A percentile compares a stretch with the other conserved stretches of the same genome.
Evolutionary conservation across 37 sponge, comb jelly and placozoan genomes (phyloP).

Genomic region (Aphrocallistes beatrix): DNA sequence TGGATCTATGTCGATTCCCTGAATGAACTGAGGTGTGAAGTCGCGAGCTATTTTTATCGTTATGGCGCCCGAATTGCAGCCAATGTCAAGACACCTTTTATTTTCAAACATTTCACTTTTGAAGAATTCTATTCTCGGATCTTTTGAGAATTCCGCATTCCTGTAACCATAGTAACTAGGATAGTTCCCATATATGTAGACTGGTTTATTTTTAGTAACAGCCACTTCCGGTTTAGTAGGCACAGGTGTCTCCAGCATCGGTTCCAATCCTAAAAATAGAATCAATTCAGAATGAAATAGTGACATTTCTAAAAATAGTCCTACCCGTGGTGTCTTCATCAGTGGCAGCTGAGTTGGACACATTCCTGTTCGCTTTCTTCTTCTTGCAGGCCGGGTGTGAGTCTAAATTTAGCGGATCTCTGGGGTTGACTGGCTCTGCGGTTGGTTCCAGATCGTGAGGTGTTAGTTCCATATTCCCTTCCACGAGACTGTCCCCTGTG

Average conservation of each 20-base stretch:
- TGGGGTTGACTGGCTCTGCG: not conserved
- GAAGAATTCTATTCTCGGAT: slow-evolving; percentile 47
- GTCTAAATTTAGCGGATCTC: not conserved
- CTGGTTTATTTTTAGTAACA: slow-evolving; percentile 13
- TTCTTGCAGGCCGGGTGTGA: not conserved
- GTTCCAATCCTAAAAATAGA: not conserved
- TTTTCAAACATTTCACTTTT: slow-evolving; percentile 64
- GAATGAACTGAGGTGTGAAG: slow-evolving; percentile 50
- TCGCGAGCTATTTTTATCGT: slow-evolving; percentile 69
- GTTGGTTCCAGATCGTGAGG: not conserved
- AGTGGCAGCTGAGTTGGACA: not conserved
- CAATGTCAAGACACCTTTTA: slow-evolving; percentile 85
- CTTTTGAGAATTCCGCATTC: slow-evolving; percentile 34
- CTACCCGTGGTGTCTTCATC: not conserved
- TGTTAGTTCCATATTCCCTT: slow-evolving; percentile 13
- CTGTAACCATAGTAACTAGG: slow-evolving; percentile 89
- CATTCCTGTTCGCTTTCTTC: not conserved
- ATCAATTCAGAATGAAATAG: not conserved
- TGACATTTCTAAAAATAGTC: not conserved
- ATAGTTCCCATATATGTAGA: not conserved
- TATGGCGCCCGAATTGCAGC: slow-evolving; percentile 86
- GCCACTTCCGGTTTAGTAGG: not conserved
- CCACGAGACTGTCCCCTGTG: not conserved
- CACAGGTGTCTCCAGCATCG: not conserved
- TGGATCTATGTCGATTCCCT: slow-evolving; percentile 85